phyloP scores from a whole-genome alignment of 2,888 invertebrate species.

The Nephrotoma guestfalica region DNA sequence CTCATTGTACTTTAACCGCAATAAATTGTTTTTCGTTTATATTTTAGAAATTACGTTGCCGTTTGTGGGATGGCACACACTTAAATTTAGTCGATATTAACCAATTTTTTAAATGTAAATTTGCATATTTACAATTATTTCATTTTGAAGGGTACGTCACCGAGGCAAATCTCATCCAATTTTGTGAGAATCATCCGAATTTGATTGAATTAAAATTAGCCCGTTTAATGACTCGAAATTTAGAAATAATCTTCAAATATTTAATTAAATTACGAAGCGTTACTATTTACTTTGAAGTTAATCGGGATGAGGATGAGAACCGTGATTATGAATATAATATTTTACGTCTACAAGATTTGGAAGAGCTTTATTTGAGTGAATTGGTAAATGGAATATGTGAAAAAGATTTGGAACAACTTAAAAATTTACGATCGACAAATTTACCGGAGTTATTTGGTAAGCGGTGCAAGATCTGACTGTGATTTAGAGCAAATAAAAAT shows the following conservation, averaged over 20 bases:
- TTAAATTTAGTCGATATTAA: neutral
- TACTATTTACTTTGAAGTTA: neutral
- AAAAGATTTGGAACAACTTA: neutral
- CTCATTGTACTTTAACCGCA: neutral
- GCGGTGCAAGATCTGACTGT: neutral
- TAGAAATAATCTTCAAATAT: neutral
- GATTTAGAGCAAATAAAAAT: no score
- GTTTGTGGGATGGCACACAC: neutral
- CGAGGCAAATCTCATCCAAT: neutral
- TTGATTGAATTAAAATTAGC: neutral
- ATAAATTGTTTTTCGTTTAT: neutral
- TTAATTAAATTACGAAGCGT: neutral
- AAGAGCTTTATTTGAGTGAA: neutral
- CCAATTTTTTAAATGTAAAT: neutral
- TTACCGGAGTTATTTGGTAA: neutral
- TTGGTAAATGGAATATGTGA: neutral
- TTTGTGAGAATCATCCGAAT: neutral
- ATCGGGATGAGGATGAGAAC: neutral
- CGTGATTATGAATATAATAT: neutral
- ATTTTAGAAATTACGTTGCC: neutral
- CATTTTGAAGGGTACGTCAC: neutral
- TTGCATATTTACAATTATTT: neutral
- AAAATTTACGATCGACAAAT: neutral
- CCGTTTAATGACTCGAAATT: neutral
- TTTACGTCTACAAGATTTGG: neutral